Evolutionary conservation across 1,140 invertebrate species (phyloP).

Genomic region (Nasonia giraulti): DNA sequence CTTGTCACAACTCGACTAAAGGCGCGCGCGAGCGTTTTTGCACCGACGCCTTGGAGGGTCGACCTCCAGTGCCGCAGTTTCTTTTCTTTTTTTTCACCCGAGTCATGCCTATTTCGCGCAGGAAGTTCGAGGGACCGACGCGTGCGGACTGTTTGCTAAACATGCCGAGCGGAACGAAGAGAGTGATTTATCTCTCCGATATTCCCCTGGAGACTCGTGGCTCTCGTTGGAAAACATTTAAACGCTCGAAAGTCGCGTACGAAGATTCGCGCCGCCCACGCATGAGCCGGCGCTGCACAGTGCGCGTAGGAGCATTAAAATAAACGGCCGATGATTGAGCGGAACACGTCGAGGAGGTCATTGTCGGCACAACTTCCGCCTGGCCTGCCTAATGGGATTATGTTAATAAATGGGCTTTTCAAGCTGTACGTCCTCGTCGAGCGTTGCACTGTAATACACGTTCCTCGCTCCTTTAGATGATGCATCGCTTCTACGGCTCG

Average conservation of each 20-base stretch:
- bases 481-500: not conserved
- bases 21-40: constrained; percentile 30
- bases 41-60: not conserved
- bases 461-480: too few species aligned
- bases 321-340: not conserved
- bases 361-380: constrained; percentile 17
- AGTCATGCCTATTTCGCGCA: not conserved
- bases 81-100: not conserved
- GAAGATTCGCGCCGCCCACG: too few species aligned
- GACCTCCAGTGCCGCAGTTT: not conserved
- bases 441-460: too few species aligned
- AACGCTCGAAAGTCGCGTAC: too few species aligned
- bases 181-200: too few species aligned
- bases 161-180: not conserved
- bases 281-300: too few species aligned
- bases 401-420: constrained; percentile 33
- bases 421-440: not conserved
- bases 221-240: not conserved
- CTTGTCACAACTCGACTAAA: constrained; percentile 51
- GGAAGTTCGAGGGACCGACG: constrained; percentile 6
- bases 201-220: too few species aligned
- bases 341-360: constrained; percentile 4
- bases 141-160: too few species aligned
- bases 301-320: not conserved
- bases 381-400: constrained; percentile 28